phyloP scores from a whole-genome alignment of 1,140 invertebrate genomes.

The Halesus radiatus region DNA sequence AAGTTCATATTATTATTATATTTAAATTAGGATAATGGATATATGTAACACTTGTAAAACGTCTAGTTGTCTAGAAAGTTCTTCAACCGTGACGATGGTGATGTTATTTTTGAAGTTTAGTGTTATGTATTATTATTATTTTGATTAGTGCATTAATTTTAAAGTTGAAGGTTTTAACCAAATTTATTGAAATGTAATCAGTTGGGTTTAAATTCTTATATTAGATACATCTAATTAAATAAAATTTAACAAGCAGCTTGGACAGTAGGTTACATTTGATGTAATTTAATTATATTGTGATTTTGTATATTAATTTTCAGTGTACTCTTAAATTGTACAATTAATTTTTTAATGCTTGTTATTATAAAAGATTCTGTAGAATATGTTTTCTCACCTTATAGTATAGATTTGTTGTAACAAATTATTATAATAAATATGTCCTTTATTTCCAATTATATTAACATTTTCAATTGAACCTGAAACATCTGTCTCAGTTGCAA shows the following conservation, averaged over 20 bases:
- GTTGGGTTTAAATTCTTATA: too few relatives aligned
- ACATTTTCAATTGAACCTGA: not conserved
- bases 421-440: not conserved
- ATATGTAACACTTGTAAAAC: not conserved
- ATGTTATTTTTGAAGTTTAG: not conserved
- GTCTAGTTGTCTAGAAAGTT: conserved; percentile 13
- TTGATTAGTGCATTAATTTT: conserved; percentile 9
- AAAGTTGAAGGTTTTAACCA: conserved; percentile 13
- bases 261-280: not conserved
- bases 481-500: not conserved
- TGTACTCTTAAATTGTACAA: not conserved
- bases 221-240: not conserved
- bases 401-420: conserved; percentile 2
- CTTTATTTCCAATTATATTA: not conserved
- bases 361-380: not conserved
- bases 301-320: conserved; percentile 20
- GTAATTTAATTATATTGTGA: conserved; percentile 21
- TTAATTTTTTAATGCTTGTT: conserved; percentile 7
- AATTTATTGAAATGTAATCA: not conserved
- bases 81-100: not conserved
- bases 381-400: conserved; percentile 9
- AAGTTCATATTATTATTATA: not conserved
- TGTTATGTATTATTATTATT: conserved; percentile 7
- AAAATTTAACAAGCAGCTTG: conserved; percentile 18
- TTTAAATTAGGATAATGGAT: conserved; percentile 13